Percentiles rank a stretch among this genome's conserved stretches.
phyloP scores from a whole-genome alignment of 2,888 invertebrate genomes.

The Eumerus sabulonum region DNA sequence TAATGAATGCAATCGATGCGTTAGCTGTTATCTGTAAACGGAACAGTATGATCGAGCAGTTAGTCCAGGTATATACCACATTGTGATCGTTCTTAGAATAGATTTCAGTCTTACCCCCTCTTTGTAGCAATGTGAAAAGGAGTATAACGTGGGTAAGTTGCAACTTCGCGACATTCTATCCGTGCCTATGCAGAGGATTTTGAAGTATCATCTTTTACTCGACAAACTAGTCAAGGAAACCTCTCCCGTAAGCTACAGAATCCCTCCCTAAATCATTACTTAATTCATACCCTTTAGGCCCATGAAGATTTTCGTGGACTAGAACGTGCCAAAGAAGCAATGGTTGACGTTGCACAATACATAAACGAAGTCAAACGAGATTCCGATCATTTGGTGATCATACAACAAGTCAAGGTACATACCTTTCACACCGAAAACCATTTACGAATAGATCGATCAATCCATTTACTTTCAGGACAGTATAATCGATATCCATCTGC shows the following conservation, averaged over 20 bases:
- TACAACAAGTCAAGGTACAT: conserved; percentile 90
- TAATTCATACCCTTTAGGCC: conserved; percentile 79
- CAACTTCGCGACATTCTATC: conserved; percentile 96
- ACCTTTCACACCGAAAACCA: conserved; percentile 19
- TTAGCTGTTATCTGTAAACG: conserved; percentile 81
- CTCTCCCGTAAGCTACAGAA: conserved; percentile 82
- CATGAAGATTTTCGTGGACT: conserved; percentile 91
- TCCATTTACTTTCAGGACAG: conserved; percentile 81
- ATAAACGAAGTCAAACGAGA: conserved; percentile 99
- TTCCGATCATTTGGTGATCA: conserved; percentile 93
- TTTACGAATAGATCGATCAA: not conserved
- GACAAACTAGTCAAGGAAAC: conserved; percentile 94
- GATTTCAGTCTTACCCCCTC: not conserved
- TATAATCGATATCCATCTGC: conserved; percentile 88
- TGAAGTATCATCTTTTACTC: conserved; percentile 96
- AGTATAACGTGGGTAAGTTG: conserved; percentile 96
- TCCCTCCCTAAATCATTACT: not conserved
- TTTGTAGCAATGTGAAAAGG: conserved; percentile 92
- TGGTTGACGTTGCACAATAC: conserved; percentile 97
- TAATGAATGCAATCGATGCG: conserved; percentile 91
- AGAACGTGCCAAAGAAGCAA: conserved; percentile 93
- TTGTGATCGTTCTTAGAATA: conserved; percentile 8
- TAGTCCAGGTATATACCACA: conserved; percentile 74
- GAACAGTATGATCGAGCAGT: conserved; percentile 77
- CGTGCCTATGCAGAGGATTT: conserved; percentile 98